Conservation (phyloP, 2,888 invertebrate species). For the Amphipoea lucens region DNA sequence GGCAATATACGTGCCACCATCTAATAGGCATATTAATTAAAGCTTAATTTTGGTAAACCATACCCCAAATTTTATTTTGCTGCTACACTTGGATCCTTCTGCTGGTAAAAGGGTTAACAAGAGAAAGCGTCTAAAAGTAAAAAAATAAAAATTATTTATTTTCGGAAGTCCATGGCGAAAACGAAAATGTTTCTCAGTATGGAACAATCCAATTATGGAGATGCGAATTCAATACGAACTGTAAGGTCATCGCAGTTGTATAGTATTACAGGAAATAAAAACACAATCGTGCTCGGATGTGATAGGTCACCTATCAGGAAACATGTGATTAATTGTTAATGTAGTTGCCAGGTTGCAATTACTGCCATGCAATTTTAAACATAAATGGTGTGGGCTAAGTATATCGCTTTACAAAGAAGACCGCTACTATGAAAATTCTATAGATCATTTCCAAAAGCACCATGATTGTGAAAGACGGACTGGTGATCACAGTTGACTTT, state of each 20-base stretch:
- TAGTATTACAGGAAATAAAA: conserved; percentile 44
- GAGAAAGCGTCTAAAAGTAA: not conserved
- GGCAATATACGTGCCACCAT: too few relatives aligned
- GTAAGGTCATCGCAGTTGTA: conserved; percentile 31
- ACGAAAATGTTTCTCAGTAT: not conserved
- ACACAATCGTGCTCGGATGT: conserved; percentile 32
- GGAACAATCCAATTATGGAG: conserved; percentile 20
- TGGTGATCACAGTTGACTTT: not conserved
- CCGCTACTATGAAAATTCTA: not conserved
- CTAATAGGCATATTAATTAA: too few relatives aligned
- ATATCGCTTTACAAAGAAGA: not conserved
- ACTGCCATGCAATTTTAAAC: not conserved
- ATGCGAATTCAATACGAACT: conserved; percentile 27
- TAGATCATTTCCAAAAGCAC: not conserved
- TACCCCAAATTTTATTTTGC: too few relatives aligned
- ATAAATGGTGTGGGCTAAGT: not conserved
- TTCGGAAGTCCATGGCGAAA: conserved; percentile 4
- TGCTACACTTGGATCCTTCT: too few relatives aligned
- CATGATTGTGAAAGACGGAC: too few relatives aligned
- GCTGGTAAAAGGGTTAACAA: too few relatives aligned
- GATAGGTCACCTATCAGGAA: conserved; percentile 50
- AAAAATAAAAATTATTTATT: not conserved
- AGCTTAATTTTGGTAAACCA: too few relatives aligned
- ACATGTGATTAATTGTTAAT: conserved; percentile 27
- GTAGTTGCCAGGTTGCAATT: not conserved